A percentile compares a stretch with the other conserved stretches of the same genome.
These are phyloP conservation scores for Papilio machaon DNA, from an alignment of 1,140 invertebrate species.

Conservation along the genomic window DNA sequence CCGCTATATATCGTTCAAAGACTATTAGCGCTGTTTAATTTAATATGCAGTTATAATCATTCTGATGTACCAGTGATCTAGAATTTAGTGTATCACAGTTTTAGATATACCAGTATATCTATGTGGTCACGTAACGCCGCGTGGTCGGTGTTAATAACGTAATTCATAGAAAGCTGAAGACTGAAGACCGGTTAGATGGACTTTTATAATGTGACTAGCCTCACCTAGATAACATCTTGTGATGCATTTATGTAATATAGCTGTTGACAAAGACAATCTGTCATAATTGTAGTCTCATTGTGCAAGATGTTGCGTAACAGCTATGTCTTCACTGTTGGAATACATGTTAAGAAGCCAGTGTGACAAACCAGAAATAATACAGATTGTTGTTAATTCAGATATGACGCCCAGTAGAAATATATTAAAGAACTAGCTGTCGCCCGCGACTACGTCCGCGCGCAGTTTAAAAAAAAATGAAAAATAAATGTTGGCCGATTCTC, in stretches of 20 bases:
- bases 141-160: neutral
- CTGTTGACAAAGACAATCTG: neutral
- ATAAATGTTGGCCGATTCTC: too few species aligned
- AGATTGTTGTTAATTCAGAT: too few species aligned
- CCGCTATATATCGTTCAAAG: too few species aligned
- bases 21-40: too few species aligned
- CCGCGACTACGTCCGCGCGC: too few species aligned
- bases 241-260: neutral
- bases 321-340: neutral
- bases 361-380: neutral
- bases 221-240: neutral
- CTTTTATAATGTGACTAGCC: neutral
- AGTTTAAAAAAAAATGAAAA: too few species aligned
- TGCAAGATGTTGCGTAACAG: neutral
- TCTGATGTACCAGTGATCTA: neutral
- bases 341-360: neutral
- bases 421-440: too few species aligned
- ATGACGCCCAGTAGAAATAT: too few species aligned
- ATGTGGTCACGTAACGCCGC: neutral
- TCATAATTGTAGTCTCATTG: neutral
- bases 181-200: slow-evolving; percentile 13
- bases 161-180: slow-evolving; percentile 17
- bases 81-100: neutral
- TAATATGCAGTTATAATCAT: neutral
- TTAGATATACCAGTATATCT: neutral